Evolutionary conservation across 2,888 invertebrate species (phyloP).

Genomic region (Acronicta leporina): DNA sequence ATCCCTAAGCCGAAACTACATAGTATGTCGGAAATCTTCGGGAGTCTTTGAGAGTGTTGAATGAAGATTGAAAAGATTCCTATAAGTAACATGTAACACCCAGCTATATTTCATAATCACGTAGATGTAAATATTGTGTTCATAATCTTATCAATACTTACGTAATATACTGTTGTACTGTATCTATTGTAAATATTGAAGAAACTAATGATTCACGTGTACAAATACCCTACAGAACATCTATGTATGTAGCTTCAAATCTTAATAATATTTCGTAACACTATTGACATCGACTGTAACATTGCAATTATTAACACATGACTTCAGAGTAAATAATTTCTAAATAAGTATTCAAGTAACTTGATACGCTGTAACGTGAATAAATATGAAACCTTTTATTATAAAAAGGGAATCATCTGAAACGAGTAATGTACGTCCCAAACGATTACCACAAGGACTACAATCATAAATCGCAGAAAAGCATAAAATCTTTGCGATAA

Average conservation of each 20-base stretch:
- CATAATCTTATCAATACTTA: slow-evolving; percentile 23
- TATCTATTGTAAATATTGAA: slow-evolving; percentile 29
- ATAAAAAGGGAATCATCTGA: slow-evolving; percentile 13
- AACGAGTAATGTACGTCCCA: slow-evolving; percentile 1
- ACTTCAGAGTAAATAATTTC: slow-evolving; percentile 13
- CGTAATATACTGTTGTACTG: slow-evolving; percentile 14
- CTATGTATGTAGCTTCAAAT: slow-evolving; percentile 26
- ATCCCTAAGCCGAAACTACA: slow-evolving; percentile 13
- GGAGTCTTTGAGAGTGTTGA: slow-evolving; percentile 29
- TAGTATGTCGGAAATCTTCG: slow-evolving; percentile 10
- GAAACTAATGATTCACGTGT: slow-evolving; percentile 24
- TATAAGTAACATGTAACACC: slow-evolving; percentile 18
- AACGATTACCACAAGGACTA: slow-evolving; percentile 54
- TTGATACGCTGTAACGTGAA: slow-evolving; percentile 3
- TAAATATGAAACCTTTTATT: slow-evolving; percentile 27
- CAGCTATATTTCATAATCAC: slow-evolving; percentile 19
- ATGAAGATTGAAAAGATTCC: slow-evolving; percentile 18
- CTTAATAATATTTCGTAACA: slow-evolving; percentile 15
- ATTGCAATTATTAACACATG: slow-evolving; percentile 17
- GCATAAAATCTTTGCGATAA: slow-evolving; percentile 50
- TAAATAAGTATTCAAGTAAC: slow-evolving; percentile 11
- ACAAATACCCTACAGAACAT: slow-evolving; percentile 20
- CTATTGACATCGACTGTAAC: slow-evolving; percentile 36
- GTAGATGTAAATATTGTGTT: slow-evolving; percentile 18
- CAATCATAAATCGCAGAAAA: slow-evolving; percentile 46